Evolutionary conservation across 2,113 vertebrate genomes (phyloP).

Genomic region (Mystacornis crossleyi): DNA sequence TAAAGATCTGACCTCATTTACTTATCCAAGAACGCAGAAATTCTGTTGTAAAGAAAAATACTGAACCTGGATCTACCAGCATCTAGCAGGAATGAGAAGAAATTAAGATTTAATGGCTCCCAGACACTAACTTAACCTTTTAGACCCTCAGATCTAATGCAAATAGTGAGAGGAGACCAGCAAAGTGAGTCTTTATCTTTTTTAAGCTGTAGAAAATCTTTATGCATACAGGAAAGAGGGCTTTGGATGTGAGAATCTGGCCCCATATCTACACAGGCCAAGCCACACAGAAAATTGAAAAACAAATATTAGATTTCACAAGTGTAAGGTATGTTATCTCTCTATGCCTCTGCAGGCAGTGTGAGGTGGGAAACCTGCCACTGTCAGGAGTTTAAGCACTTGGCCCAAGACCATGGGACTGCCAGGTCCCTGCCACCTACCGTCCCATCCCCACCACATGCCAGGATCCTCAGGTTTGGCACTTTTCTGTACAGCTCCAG

Average conservation of each 20-base stretch:
- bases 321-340: accelerated
- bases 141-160: background rate
- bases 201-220: background rate
- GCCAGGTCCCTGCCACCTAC: slow-evolving; percentile 40
- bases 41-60: background rate
- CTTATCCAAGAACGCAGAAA: background rate
- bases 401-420: accelerated
- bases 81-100: background rate
- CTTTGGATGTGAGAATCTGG: background rate
- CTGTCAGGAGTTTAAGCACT: background rate
- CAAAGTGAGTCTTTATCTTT: background rate
- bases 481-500: slow-evolving; percentile 84
- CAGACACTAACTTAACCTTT: background rate
- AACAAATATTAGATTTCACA: background rate
- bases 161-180: background rate
- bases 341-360: background rate
- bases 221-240: background rate
- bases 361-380: background rate
- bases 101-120: background rate
- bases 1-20: background rate
- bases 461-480: slow-evolving; percentile 83
- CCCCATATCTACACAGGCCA: background rate
- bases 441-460: slow-evolving; percentile 85
- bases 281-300: background rate
- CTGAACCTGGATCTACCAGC: background rate